Conservation (phyloP, 2,113 vertebrate genomes). For the Elachura formosa region DNA sequence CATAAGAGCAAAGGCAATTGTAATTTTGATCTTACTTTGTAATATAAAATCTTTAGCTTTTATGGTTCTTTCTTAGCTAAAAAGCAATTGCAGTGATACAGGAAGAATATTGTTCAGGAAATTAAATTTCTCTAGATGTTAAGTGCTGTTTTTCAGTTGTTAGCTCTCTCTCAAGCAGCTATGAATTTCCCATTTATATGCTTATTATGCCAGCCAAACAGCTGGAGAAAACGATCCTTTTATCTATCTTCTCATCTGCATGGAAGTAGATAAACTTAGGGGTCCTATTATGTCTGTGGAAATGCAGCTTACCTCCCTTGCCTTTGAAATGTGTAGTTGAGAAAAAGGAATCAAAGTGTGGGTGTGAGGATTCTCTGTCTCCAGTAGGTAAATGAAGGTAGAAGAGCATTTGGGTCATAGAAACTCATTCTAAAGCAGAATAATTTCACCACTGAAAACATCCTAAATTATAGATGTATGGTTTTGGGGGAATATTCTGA, state of each 20-base stretch:
- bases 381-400: neutral
- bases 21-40: neutral
- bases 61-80: neutral
- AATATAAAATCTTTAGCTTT: neutral
- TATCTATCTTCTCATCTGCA: neutral
- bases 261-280: neutral
- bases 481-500: neutral
- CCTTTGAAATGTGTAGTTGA: neutral
- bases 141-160: neutral
- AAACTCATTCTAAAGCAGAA: neutral
- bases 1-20: neutral
- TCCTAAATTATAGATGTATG: neutral
- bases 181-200: neutral
- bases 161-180: neutral
- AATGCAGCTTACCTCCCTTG: neutral
- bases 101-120: constrained; percentile 13
- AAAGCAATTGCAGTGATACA: neutral
- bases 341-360: neutral
- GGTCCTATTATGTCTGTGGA: neutral
- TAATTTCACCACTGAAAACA: neutral
- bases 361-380: neutral
- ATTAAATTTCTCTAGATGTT: constrained; percentile 17
- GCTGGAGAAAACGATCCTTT: neutral
- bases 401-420: neutral
- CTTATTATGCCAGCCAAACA: neutral